phyloP scores from a whole-genome alignment of 2,888 invertebrate species.

The Callinectes sapidus region DNA sequence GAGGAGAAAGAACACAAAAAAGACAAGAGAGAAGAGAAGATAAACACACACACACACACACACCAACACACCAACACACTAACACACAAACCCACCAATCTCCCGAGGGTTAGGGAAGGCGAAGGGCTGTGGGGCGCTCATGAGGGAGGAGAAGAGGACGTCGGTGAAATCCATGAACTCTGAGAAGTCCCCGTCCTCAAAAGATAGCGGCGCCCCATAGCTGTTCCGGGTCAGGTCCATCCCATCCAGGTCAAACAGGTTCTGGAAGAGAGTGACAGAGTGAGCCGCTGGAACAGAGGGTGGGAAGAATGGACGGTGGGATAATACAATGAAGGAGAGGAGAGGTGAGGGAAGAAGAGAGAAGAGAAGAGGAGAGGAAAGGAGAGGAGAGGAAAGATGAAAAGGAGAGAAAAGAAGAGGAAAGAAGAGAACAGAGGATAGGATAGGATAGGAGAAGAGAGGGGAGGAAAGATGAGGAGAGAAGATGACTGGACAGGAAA shows the following conservation, averaged over 20 bases:
- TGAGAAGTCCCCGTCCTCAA: conserved; percentile 78
- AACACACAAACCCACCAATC: conserved; percentile 83
- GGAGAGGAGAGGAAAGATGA: too few relatives aligned
- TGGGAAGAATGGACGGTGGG: not conserved
- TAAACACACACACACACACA: conserved; percentile 73
- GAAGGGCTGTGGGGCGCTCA: conserved; percentile 85
- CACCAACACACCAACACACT: conserved; percentile 87
- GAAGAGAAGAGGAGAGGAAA: not conserved
- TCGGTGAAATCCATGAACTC: conserved; percentile 91
- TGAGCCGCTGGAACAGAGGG: not conserved
- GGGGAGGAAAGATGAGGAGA: too few relatives aligned
- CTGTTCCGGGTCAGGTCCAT: conserved; percentile 61
- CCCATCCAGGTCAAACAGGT: conserved; percentile 65
- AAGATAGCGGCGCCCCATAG: conserved; percentile 49
- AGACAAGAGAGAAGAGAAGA: not conserved
- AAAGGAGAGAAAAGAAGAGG: not conserved
- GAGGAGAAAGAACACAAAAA: too few relatives aligned
- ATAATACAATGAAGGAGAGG: not conserved
- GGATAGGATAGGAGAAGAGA: not conserved
- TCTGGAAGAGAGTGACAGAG: conserved; percentile 47
- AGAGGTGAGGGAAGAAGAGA: not conserved
- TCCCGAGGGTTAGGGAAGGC: conserved; percentile 97
- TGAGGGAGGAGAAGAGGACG: conserved; percentile 88
- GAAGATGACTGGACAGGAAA: too few relatives aligned
- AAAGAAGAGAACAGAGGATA: not conserved